Evolutionary conservation across 2,888 invertebrate genomes (phyloP), one percentile per base, ranked within the genome.

Genomic region (Lacanobia oleracea): DNA sequence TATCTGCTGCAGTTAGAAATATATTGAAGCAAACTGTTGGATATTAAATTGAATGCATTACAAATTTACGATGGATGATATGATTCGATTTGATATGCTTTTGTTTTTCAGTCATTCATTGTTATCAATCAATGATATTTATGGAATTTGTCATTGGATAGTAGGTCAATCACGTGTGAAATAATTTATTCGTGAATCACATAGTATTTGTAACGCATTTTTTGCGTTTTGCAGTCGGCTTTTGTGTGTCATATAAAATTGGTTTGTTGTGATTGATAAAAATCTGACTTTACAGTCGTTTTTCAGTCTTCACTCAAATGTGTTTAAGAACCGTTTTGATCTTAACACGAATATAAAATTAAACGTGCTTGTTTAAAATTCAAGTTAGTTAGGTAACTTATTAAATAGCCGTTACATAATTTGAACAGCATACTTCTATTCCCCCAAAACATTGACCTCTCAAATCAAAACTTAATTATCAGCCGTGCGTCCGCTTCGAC

Each of bases 401-500:
- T 48, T 62, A 64, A 81, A 78, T n/a, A 59, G 8, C 33, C 18
- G 67, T 80, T 80, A 75, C 53, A 79, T 80, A 67, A 80, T 66
- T 82, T 67, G 60, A 61, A 54, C 61, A 81, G 73, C 81, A 81
- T 79, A 75, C 72, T 81, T 72, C 71, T 70, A 67, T 86, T 81
- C 72, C 78, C 77, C 65, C 75, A 75, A 82, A 82, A 86, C 85
- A 80, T 84, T 85, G 85, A 85, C 83, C 85, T 80, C 66, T 73
- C 75, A 75, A 82, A 84, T 83, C 83, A 77, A 74, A 82, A 81
- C 75, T 71, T 74, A 79, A 76, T 72, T 73, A 67, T 66, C 64
- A 69, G 65, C 87, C 90, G 88, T 87, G 89, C 87, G 84, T 76
- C 56, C 85, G 72, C 69, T 48, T n/a, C 85, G 74, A 81, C 87